Base-by-base conservation (phyloP, 2,797 vertebrate genomes). In the Sternotherus odoratus region DNA sequence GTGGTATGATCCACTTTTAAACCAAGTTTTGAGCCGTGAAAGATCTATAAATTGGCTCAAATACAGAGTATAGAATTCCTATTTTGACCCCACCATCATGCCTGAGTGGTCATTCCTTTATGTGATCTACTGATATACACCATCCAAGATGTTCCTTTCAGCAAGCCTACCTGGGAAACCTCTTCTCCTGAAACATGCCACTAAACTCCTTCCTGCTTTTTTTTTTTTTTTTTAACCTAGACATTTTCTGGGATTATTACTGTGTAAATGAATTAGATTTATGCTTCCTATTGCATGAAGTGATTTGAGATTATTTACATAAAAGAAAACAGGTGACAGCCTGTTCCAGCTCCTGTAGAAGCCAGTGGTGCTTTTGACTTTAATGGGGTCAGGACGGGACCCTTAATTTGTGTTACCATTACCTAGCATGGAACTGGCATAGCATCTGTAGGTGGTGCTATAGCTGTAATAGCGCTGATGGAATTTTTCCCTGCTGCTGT, bases 191-290 rank as follows among this genome's bases (percentile, higher is more conserved):
- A 92, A 86, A 74, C 79, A 46, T 6, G 49, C 39, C 48, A 48
- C 84, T 89, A 36, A 9, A 17, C 89, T 91, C 91, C 54, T 92
- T 77, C 49, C 85, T 93, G 60, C 60, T 75, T 33, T n/a, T n/a
- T n/a, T n/a, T n/a, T n/a, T n/a, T n/a, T n/a, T n/a, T n/a, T n/a
- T 80, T 86, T 79, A 80, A 48, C 72, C 57, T 91, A 86, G 39
- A 54, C 24, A 74, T 74, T 91, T 89, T 91, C 80, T 83, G 51
- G 23, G 48, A 56, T 57, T 77, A 23, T 83, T 91, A 85, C n/a
- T 2, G 54, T 77, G 33, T 87, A 60, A 92, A 91, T 92, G 4
- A 93, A 95, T 90, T 92, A 28, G 74, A 1, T 91, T 91, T 85
- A 74, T 46, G 79, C 77, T 92, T 91, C 82, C 54, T 82, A 17